A percentile compares a stretch with the other conserved stretches of the same genome.
phyloP scores from a whole-genome alignment of 92 coral and sea anemone genomes.

The Metridium senile region DNA sequence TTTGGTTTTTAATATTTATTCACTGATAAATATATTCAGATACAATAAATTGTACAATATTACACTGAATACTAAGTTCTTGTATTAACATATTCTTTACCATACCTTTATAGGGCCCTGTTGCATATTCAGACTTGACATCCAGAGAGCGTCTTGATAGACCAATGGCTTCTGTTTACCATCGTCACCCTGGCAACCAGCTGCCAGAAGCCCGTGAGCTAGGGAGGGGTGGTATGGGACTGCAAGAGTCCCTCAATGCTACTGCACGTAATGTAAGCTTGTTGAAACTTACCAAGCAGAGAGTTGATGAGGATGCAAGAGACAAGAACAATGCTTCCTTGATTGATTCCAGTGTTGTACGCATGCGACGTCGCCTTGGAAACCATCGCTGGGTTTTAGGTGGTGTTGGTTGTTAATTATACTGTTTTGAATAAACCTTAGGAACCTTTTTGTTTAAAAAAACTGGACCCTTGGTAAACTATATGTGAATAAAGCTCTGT shows the following conservation, averaged over 20 bases:
- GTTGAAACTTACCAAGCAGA: constrained; percentile 78
- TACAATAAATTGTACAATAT: too few relatives aligned
- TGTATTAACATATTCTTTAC: neutral
- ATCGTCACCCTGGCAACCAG: constrained; percentile 99
- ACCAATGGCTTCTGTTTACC: constrained; percentile 82
- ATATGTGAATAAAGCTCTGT: neutral
- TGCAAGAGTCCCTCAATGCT: constrained; percentile 92
- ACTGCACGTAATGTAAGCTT: constrained; percentile 96
- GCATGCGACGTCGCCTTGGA: constrained; percentile 88
- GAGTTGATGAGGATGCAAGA: constrained; percentile 89
- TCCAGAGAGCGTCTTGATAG: constrained; percentile 96
- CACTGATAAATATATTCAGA: too few relatives aligned
- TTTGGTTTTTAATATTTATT: too few relatives aligned
- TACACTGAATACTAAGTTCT: neutral
- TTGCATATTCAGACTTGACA: constrained; percentile 96
- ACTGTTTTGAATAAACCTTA: neutral
- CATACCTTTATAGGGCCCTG: constrained; percentile 84
- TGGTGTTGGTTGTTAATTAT: constrained; percentile 70
- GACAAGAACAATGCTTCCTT: constrained; percentile 85
- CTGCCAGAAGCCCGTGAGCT: constrained; percentile 94
- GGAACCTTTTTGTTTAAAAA: neutral
- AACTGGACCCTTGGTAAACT: neutral
- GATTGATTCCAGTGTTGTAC: constrained; percentile 86
- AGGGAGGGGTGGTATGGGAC: constrained; percentile 82
- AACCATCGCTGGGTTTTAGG: constrained; percentile 93